These are phyloP conservation scores for Leucophenga varia DNA, from an alignment of 1,140 invertebrate genomes.

Conservation along the genomic window DNA sequence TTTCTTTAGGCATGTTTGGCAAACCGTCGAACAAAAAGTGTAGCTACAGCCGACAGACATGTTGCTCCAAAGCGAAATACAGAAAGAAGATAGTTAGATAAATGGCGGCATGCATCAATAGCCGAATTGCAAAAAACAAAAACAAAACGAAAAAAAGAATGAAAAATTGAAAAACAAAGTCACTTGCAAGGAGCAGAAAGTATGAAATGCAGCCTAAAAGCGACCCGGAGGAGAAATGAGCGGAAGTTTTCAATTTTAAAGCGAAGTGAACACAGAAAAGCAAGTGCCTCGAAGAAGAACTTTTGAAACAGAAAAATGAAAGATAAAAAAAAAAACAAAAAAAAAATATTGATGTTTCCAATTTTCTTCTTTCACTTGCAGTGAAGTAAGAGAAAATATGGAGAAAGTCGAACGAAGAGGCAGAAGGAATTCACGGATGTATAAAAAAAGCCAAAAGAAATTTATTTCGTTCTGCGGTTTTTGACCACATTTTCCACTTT, in stretches of 20 bases:
- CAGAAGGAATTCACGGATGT: slow-evolving; percentile 22
- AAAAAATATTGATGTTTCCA: neutral
- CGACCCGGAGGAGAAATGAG: too few relatives aligned
- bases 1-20: too few relatives aligned
- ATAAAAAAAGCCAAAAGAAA: slow-evolving; percentile 39
- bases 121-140: too few relatives aligned
- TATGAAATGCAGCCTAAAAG: too few relatives aligned
- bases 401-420: slow-evolving; percentile 30
- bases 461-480: slow-evolving; percentile 54
- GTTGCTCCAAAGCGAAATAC: slow-evolving; percentile 38
- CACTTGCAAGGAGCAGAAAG: too few relatives aligned
- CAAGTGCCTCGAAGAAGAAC: slow-evolving; percentile 20
- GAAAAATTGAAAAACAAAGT: too few relatives aligned
- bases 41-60: slow-evolving; percentile 40
- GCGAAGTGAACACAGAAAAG: slow-evolving; percentile 32
- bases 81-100: slow-evolving; percentile 23
- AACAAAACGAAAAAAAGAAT: too few relatives aligned
- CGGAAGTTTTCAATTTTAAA: slow-evolving; percentile 53
- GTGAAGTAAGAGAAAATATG: slow-evolving; percentile 2
- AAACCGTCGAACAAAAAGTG: too few relatives aligned
- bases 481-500: slow-evolving; percentile 54
- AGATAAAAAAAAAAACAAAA: too few relatives aligned
- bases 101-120: slow-evolving; percentile 28
- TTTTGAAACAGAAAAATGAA: neutral
- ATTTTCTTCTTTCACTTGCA: neutral